Conservation (phyloP, 2,888 invertebrate species). For the Theretra japonica region DNA sequence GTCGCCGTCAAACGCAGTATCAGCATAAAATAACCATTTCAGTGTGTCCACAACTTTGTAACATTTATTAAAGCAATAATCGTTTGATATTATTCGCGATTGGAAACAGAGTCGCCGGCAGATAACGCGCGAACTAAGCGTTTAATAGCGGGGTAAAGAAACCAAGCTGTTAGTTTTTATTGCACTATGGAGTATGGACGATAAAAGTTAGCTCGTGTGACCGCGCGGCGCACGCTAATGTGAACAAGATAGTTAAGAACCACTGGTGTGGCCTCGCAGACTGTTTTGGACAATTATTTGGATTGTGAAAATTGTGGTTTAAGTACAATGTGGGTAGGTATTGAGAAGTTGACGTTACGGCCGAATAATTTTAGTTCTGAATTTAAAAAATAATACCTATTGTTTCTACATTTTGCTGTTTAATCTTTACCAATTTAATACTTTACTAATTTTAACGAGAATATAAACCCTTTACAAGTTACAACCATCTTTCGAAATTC, state of each 20-base stretch:
- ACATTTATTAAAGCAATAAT: constrained; percentile 4
- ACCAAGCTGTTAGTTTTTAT: constrained; percentile 18
- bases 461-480: too few relatives aligned
- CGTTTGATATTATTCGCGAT: constrained; percentile 18
- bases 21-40: neutral
- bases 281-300: neutral
- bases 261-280: neutral
- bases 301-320: neutral
- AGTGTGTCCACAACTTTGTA: neutral
- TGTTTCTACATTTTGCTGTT: too few relatives aligned
- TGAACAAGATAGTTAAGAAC: neutral
- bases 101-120: constrained; percentile 15
- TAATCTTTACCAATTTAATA: too few relatives aligned
- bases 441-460: too few relatives aligned
- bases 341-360: too few relatives aligned
- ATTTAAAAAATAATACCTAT: too few relatives aligned
- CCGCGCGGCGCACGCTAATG: neutral
- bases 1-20: neutral
- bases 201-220: constrained; percentile 20
- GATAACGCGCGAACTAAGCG: constrained; percentile 9
- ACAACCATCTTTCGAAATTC: too few relatives aligned
- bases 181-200: neutral
- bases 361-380: too few relatives aligned
- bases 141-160: constrained; percentile 8
- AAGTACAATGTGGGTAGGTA: too few relatives aligned